Percentiles rank a stretch among this genome's conserved stretches.
phyloP scores from a whole-genome alignment of 2,113 vertebrate species.

The Esox niger region DNA sequence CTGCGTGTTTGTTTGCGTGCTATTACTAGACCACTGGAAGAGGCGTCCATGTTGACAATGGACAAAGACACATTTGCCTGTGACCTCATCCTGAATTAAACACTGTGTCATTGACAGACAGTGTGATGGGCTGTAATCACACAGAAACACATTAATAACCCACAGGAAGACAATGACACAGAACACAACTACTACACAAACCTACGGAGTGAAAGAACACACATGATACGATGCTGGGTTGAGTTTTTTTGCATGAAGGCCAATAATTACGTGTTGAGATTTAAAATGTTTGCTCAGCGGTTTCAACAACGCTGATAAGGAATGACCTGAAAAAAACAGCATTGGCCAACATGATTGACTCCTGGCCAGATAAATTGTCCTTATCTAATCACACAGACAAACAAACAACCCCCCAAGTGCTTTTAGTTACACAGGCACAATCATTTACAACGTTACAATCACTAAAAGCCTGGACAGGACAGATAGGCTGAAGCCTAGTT shows the following conservation, averaged over 20 bases:
- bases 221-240: constrained; percentile 10
- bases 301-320: not conserved
- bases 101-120: constrained; percentile 51
- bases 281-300: not conserved
- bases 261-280: not conserved
- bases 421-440: constrained; percentile 25
- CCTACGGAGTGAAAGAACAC: not conserved
- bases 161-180: constrained; percentile 11
- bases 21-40: too few relatives aligned
- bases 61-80: constrained; percentile 56
- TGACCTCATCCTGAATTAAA: too few relatives aligned
- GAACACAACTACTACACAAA: not conserved
- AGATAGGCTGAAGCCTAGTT: too few relatives aligned
- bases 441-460: constrained; percentile 13
- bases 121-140: not conserved
- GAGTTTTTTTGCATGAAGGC: too few relatives aligned
- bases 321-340: not conserved
- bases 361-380: not conserved
- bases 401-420: not conserved
- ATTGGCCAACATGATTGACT: too few relatives aligned
- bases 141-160: constrained; percentile 28
- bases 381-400: not conserved
- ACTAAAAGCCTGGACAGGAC: not conserved
- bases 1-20: not conserved
- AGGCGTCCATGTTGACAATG: constrained; percentile 51